Evolutionary conservation across 2,113 vertebrate species (phyloP), one percentile per base, ranked within the genome.

Genomic region (Andinoacara biseriatus): DNA sequence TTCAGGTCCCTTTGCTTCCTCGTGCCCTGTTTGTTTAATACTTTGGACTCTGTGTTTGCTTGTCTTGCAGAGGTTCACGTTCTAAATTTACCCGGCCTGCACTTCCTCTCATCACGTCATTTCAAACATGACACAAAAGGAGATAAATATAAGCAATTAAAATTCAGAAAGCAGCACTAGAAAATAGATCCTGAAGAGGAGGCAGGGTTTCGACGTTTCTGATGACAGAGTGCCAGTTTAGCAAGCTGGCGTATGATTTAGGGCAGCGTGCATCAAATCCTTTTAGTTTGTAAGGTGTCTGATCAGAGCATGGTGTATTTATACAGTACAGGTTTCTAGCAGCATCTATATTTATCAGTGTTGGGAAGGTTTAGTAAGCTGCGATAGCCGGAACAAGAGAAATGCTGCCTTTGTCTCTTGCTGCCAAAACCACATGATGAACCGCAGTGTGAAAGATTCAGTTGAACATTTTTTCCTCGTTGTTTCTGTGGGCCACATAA

Each of bases 151-250:
- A 40, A 40, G 38, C 10, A 26, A 65, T 65, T n/a, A 65, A 43
- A 43, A 65, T 65, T 65, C 62, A 65, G 43, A 38, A 22, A 17
- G 62, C 62, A 43, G 62, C 62, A 65, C 62, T 65, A 65, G 43
- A 67, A 67, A 38, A 67, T 43, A 22, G 62, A 46, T 67, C n/a
- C 13, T 46, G 26, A 67, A 46, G 17, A 24, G 38, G 62, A 67
- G 62, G 10, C 22, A 24, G 62, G 22, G 62, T 46, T 67, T 67
- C 62, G 26, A 46, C 26, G 40, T 67, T 67, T 46, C 7, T 67
- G 63, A 46, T 67, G 63, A 46, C 46, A 22, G 22, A 46, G 63
- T 46, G 26, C 40, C 40, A 69, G 40, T 49, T 49, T 69, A 49
- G 63, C 40, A 49, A 67, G 63, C 63, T 10, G 14, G 38, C 40